A percentile compares a stretch with the other conserved stretches of the same genome.
Evolutionary conservation across 2,888 invertebrate genomes (phyloP).

Genomic region (Torymus texanus): DNA sequence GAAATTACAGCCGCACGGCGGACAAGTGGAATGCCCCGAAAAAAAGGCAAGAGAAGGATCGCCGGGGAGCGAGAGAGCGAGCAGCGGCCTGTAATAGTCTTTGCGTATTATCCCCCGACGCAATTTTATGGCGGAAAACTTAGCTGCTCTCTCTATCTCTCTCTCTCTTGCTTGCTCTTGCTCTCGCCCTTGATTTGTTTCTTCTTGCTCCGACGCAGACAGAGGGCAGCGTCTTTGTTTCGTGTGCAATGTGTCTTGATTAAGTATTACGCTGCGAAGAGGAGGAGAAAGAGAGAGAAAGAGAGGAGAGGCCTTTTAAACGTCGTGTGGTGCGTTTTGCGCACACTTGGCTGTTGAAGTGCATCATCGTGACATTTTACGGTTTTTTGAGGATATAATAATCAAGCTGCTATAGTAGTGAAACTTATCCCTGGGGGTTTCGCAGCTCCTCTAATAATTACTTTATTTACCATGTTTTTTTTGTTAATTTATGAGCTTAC

Average conservation of each 20-base stretch:
- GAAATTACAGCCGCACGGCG: constrained; percentile 55
- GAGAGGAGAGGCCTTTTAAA: constrained; percentile 1
- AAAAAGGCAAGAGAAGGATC: constrained; percentile 48
- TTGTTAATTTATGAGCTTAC: no score
- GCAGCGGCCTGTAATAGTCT: constrained; percentile 55
- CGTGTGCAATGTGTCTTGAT: constrained; percentile 55
- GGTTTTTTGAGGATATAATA: constrained; percentile 42
- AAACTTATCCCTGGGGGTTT: background rate
- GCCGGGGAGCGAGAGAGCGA: constrained; percentile 4
- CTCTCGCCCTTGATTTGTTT: constrained; percentile 35
- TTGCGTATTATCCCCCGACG: constrained; percentile 57
- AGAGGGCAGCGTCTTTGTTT: constrained; percentile 48
- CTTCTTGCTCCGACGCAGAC: constrained; percentile 24
- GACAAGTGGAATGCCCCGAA: constrained; percentile 57
- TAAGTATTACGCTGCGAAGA: constrained; percentile 50
- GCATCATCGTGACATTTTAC: constrained; percentile 53
- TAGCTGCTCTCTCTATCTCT: constrained; percentile 21
- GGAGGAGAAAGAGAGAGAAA: background rate
- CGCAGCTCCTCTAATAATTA: no score
- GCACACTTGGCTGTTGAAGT: constrained; percentile 15
- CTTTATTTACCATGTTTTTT: no score
- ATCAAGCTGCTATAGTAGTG: constrained; percentile 24
- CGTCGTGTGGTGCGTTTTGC: constrained; percentile 34
- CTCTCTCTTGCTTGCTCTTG: constrained; percentile 2
- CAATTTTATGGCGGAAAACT: constrained; percentile 56